Evolutionary conservation across 2,888 invertebrate species (phyloP), one percentile per base, ranked within the genome.

Genomic region (Acanthoscelides obtectus): DNA sequence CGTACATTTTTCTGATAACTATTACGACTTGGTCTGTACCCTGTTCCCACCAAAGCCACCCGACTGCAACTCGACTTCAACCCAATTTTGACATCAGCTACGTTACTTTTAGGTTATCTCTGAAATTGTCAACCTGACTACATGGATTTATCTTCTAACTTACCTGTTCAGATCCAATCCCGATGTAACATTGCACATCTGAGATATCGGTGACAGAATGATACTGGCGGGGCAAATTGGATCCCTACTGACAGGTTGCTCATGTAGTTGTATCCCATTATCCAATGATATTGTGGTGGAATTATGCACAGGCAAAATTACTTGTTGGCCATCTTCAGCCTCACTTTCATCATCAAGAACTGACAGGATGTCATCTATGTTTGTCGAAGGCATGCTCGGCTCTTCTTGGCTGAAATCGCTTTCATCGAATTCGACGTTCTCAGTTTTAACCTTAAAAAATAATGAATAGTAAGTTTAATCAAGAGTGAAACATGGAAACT

Each of bases 101-200:
- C n/a, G n/a, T n/a, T n/a, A n/a, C n/a, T n/a, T n/a, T n/a, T n/a
- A n/a, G n/a, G n/a, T n/a, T n/a, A n/a, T n/a, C n/a, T n/a, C n/a
- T n/a, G n/a, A n/a, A n/a, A n/a, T n/a, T n/a, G n/a, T n/a, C n/a
- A n/a, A n/a, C n/a, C n/a, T n/a, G n/a, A n/a, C n/a, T n/a, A n/a
- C n/a, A n/a, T n/a, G n/a, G n/a, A 4, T 45, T 12, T 1, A 45
- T 12, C 45, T 17, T 45, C 1, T 17, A 45, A 4, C 45, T 45
- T 6, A 45, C 45, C 45, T 45, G 82, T 87, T 86, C 6, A 86
- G 72, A 0, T 84, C 85, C 72, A 86, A 77, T 3, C 83, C 86
- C 0, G 87, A 88, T 3, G 88, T 86, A 85, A 88, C 87, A 75
- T 85, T 86, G 75, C 82, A 85, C 78, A 88, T 86, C 77, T 87